Evolutionary conservation across 2,113 vertebrate species (phyloP).

Genomic region (Corynorhinus townsendii): DNA sequence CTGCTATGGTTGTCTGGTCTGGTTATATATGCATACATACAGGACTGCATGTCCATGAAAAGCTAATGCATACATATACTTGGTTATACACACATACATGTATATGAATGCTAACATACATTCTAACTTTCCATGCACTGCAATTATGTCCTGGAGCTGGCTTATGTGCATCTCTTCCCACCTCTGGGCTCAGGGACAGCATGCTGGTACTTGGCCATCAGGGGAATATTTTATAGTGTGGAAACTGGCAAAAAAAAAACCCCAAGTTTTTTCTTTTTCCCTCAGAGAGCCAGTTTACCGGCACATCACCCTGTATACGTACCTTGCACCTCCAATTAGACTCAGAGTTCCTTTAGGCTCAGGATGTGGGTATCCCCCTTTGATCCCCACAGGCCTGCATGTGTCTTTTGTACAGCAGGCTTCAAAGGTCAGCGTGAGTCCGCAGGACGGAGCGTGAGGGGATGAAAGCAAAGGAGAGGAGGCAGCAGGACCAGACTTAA

Average conservation of each 20-base stretch:
- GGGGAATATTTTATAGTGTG: neutral
- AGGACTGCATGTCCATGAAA: neutral
- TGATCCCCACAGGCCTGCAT: neutral
- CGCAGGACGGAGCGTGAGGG: neutral
- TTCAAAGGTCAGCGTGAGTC: neutral
- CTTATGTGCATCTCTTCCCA: neutral
- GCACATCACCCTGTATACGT: neutral
- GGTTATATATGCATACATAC: neutral
- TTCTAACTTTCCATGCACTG: neutral
- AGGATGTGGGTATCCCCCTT: neutral
- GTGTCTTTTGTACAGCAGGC: neutral
- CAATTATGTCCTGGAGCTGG: neutral
- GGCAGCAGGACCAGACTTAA: neutral
- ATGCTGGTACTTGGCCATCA: neutral
- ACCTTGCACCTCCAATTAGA: neutral
- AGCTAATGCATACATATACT: neutral
- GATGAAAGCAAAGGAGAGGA: neutral
- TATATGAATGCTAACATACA: accelerated
- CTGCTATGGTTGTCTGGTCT: neutral
- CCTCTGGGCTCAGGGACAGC: neutral
- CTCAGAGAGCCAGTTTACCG: neutral
- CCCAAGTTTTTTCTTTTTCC: neutral
- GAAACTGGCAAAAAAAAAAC: neutral
- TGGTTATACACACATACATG: accelerated
- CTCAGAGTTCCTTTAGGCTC: neutral